phyloP scores from a whole-genome alignment of 2,113 vertebrate species.

The Cololabis saira region DNA sequence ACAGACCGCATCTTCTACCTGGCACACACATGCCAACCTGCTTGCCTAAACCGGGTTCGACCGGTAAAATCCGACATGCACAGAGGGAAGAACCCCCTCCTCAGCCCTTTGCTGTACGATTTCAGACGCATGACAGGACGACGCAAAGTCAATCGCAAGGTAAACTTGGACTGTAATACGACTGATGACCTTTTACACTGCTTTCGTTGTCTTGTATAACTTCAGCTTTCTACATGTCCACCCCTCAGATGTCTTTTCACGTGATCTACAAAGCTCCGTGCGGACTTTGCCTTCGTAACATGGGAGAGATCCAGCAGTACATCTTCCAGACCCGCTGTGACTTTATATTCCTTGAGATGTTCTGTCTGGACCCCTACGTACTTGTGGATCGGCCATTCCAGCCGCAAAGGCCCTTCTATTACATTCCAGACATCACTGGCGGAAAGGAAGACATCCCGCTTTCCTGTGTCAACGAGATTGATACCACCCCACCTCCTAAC shows the following conservation, averaged over 20 bases:
- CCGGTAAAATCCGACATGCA: constrained; percentile 81
- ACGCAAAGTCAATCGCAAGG: constrained; percentile 93
- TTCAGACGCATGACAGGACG: constrained; percentile 95
- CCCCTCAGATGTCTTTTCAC: constrained; percentile 90
- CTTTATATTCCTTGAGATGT: constrained; percentile 98
- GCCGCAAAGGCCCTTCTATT: constrained; percentile 93
- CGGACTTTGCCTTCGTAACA: constrained; percentile 92
- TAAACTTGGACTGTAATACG: constrained; percentile 15
- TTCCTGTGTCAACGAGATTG: constrained; percentile 98
- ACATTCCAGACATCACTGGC: constrained; percentile 91
- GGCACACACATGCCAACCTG: constrained; percentile 86
- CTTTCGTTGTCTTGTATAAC: not conserved
- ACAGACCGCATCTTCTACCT: constrained; percentile 95
- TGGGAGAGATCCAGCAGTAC: constrained; percentile 95
- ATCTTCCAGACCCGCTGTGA: constrained; percentile 92
- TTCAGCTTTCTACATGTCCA: not conserved
- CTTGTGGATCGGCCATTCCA: constrained; percentile 95
- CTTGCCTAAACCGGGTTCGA: constrained; percentile 88
- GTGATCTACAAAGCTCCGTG: constrained; percentile 97
- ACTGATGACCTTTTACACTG: not conserved
- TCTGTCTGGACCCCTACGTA: constrained; percentile 97
- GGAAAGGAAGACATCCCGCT: constrained; percentile 93
- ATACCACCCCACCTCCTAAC: constrained; percentile 88
- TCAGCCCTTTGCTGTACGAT: constrained; percentile 92
- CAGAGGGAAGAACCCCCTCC: constrained; percentile 91